Percentiles rank a stretch among this genome's conserved stretches.
Evolutionary conservation across 2,113 vertebrate species (phyloP).

Genomic region (Brachyistius frenatus): DNA sequence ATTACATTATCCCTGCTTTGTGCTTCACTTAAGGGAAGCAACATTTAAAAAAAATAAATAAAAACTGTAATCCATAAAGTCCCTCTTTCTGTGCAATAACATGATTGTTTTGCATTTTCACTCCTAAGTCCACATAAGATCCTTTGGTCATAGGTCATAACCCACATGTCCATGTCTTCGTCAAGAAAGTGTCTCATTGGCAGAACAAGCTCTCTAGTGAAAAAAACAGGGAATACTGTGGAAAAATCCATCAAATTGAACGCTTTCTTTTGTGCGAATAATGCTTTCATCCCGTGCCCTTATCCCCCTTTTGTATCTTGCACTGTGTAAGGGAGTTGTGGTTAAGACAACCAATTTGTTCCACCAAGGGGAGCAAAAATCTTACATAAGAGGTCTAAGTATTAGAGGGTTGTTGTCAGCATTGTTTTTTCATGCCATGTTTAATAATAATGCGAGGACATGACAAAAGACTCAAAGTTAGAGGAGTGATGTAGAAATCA

Average conservation of each 20-base stretch:
- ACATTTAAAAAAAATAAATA: neutral
- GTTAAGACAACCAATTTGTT: conserved; percentile 76
- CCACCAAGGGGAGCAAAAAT: conserved; percentile 59
- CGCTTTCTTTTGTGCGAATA: conserved; percentile 13
- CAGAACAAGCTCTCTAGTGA: neutral
- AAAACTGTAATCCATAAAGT: conserved; percentile 63
- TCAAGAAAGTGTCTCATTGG: too few species aligned
- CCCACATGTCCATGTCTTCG: conserved; percentile 55
- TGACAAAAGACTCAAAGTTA: conserved; percentile 33
- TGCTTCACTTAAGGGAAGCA: conserved; percentile 35
- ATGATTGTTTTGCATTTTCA: conserved; percentile 66
- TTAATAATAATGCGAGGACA: conserved; percentile 71
- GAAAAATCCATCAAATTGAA: conserved; percentile 11
- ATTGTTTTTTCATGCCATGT: conserved; percentile 68
- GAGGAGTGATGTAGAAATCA: conserved; percentile 37
- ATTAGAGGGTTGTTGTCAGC: conserved; percentile 64
- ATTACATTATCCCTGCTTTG: conserved; percentile 68
- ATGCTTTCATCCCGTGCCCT: neutral
- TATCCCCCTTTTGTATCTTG: conserved; percentile 33
- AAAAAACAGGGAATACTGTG: conserved; percentile 2
- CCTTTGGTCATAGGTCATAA: conserved; percentile 58
- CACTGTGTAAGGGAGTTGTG: conserved; percentile 34
- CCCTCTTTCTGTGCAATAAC: conserved; percentile 53
- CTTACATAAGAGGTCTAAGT: conserved; percentile 71
- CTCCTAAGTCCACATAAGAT: conserved; percentile 56